Percentiles rank a stretch among this genome's conserved stretches.
These are phyloP conservation scores for Pseudomyrmex pallidus DNA, from an alignment of 1,140 invertebrate species.

Conservation along the genomic window DNA sequence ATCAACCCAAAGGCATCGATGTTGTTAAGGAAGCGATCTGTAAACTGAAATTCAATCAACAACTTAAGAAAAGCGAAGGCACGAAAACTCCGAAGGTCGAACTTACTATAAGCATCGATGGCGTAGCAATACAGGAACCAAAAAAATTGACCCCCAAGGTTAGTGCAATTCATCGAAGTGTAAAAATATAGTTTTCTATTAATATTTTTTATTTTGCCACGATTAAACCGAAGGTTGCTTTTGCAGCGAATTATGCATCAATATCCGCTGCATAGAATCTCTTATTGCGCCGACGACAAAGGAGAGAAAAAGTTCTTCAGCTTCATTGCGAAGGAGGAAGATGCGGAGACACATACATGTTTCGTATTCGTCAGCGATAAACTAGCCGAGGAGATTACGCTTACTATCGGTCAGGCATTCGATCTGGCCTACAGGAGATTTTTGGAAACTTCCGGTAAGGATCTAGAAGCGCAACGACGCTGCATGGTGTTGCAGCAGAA, in stretches of 20 bases:
- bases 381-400: constrained; percentile 97
- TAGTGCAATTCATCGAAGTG: constrained; percentile 16
- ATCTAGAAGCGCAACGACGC: constrained; percentile 90
- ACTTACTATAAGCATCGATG: constrained; percentile 97
- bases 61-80: constrained; percentile 95
- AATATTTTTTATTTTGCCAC: too few species aligned
- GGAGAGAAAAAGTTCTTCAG: constrained; percentile 98
- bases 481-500: constrained; percentile 90
- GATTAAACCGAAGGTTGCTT: constrained; percentile 23
- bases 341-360: constrained; percentile 94
- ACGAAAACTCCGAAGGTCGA: constrained; percentile 97
- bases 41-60: constrained; percentile 97
- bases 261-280: constrained; percentile 98
- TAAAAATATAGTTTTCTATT: not conserved
- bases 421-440: constrained; percentile 97
- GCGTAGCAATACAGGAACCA: constrained; percentile 95
- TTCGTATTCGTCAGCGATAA: constrained; percentile 99
- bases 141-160: constrained; percentile 84
- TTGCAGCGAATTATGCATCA: constrained; percentile 93
- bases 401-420: constrained; percentile 98
- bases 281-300: constrained; percentile 99
- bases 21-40: constrained; percentile 98
- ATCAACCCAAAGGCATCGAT: constrained; percentile 98
- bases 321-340: constrained; percentile 97
- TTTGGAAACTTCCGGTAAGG: constrained; percentile 91